These are phyloP conservation scores for Theonella swinhoei DNA, from an alignment of 37 sponge, comb jelly and placozoan genomes.

Conservation along the genomic window DNA sequence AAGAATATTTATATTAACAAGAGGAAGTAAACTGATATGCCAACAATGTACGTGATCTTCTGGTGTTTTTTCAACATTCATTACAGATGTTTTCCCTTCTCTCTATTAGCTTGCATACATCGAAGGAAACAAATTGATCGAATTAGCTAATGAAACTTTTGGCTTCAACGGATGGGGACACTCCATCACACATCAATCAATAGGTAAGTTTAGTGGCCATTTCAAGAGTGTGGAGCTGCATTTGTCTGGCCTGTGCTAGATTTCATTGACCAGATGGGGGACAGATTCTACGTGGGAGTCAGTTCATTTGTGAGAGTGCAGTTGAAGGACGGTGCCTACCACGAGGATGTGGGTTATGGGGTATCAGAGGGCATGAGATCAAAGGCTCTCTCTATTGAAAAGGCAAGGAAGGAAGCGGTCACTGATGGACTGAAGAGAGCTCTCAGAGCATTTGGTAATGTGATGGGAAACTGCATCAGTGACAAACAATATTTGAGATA, in stretches of 20 bases:
- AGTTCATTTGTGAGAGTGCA: constrained; percentile 72
- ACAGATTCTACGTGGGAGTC: constrained; percentile 68
- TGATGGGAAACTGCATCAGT: constrained; percentile 83
- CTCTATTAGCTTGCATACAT: constrained; percentile 69
- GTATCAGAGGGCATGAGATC: constrained; percentile 84
- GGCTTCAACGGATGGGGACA: constrained; percentile 90
- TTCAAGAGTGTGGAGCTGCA: too few relatives aligned
- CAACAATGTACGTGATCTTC: too few relatives aligned
- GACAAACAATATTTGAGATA: constrained; percentile 57
- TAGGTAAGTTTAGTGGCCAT: constrained; percentile 41
- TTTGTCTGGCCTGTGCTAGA: too few relatives aligned
- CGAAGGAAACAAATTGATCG: constrained; percentile 70
- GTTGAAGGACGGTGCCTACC: constrained; percentile 77
- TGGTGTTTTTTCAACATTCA: too few relatives aligned
- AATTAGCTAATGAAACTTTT: constrained; percentile 84
- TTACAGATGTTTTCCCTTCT: too few relatives aligned
- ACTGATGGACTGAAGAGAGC: constrained; percentile 90
- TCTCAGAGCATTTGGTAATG: constrained; percentile 65
- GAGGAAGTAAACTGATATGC: too few relatives aligned
- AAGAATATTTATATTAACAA: too few relatives aligned
- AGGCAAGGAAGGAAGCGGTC: constrained; percentile 85
- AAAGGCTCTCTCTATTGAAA: constrained; percentile 84
- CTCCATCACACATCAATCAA: constrained; percentile 78
- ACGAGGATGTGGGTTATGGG: constrained; percentile 87
- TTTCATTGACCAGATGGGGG: constrained; percentile 72